Base-by-base conservation (phyloP, 2,888 invertebrate species). In the Geophilus truncorum region DNA sequence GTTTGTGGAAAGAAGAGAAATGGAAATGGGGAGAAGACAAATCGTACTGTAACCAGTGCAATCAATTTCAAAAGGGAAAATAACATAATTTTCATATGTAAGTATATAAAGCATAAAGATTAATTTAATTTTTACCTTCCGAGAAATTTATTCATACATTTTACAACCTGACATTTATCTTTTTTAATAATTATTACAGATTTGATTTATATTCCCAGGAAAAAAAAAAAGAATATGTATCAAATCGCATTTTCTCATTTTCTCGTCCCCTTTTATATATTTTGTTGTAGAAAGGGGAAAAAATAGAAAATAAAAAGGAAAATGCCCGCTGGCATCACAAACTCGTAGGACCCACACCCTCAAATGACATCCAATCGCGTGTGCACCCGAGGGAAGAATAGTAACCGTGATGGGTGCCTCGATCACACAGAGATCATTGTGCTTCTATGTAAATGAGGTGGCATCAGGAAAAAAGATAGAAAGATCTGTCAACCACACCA, bases 311-410 rank as follows among this genome's bases (percentile, higher is more conserved):
- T 3, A 18, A 45, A 25, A 25, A 28, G 28, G 25, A 70, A 70
- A 70, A 70, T 70, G 70, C 28, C 70, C 28, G 70, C 70, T 28
- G 70, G 70, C 70, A 70, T 25, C 70, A 25, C 25, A 70, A 70
- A 70, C 70, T 70, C 70, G n/a, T 28, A 70, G 70, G 25, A 70
- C 70, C 18, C 25, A 70, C 25, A 70, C 70, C 70, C 70, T 70
- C 70, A 70, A 70, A 70, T 70, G 28, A 6, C 70, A 70, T 70
- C 70, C 70, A 70, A 70, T 70, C 70, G 70, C 28, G 70, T 70
- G 70, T 70, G 70, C 70, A 70, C 70, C 70, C 70, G 70, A 70
- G 70, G 70, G 70, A 70, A 70, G 70, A 70, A 70, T 70, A 70
- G 70, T 70, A 70, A 70, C 70, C 70, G 28, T 28, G 70, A 70